Base-by-base conservation (phyloP, 2,888 invertebrate species). In the Teleogryllus oceanicus region DNA sequence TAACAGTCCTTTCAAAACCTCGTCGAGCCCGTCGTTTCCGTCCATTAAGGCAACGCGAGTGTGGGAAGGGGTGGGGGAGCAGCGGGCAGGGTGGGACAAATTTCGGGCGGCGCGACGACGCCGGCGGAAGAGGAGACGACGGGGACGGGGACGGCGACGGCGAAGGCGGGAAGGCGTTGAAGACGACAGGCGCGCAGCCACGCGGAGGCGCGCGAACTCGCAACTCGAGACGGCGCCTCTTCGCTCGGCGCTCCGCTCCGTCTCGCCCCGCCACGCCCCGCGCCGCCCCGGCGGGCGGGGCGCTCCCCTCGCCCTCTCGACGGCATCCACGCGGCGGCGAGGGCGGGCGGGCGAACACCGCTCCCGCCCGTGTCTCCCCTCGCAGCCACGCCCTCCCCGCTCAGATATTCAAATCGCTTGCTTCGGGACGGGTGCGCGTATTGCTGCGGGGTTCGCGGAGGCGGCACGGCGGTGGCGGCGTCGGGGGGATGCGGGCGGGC, bases 391-490 rank as follows among this genome's bases (percentile, higher is more conserved):
- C 62, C 62, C n/a, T 62, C 62, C 13, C 62, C 62, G 62, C 62
- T 62, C 62, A 62, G 62, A 62, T 62, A 62, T 62, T 62, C 62
- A 62, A 62, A 62, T 62, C 62, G 62, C 62, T 62, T 62, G 62
- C 62, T 62, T 62, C 62, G 62, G 62, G n/a, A n/a, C 62, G 62
- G 62, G 62, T n/a, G 62, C 62, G 62, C 62, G 62, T 62, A 62
- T 62, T 62, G 62, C 62, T 62, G 62, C 62, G n/a, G 62, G 62
- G 16, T 62, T 62, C 62, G 62, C n/a, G 62, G 62, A 13, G 62
- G n/a, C 62, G 62, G 62, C n/a, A 3, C 18, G 62, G 62, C 12
- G 2, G 62, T 16, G 62, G 62, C 16, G 62, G 12, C n/a, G 13
- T 8, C 16, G 62, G 62, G 62, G n/a, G n/a, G 62, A 62, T 62